Evolutionary conservation across 2,888 invertebrate species (phyloP).

Genomic region (Campoplex capitator): DNA sequence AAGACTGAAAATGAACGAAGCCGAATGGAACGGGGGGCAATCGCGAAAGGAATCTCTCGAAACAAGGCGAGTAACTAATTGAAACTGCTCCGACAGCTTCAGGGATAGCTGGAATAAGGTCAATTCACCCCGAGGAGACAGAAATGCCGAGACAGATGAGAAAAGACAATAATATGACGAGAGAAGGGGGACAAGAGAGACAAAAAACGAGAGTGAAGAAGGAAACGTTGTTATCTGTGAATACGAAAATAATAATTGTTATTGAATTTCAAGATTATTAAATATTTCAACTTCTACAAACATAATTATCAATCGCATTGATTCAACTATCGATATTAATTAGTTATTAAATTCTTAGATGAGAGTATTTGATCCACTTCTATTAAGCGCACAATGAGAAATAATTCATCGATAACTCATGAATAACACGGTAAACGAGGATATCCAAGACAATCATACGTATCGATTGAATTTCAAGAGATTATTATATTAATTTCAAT

Average conservation of each 20-base stretch:
- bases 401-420: neutral
- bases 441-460: neutral
- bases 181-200: constrained; percentile 8
- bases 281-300: neutral
- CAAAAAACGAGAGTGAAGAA: neutral
- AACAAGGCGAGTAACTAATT: constrained; percentile 67
- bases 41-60: constrained; percentile 60
- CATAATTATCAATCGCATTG: neutral
- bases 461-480: neutral
- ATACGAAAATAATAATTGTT: neutral
- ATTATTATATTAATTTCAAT: neutral
- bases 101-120: constrained; percentile 59
- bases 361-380: neutral
- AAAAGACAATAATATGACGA: constrained; percentile 27
- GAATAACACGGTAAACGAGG: neutral
- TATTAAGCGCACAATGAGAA: neutral
- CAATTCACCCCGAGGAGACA: constrained; percentile 45
- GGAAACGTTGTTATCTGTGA: neutral
- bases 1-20: constrained; percentile 45
- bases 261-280: neutral
- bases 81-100: constrained; percentile 60
- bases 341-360: neutral
- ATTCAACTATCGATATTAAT: neutral
- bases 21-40: constrained; percentile 54
- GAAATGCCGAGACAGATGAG: constrained; percentile 28